phyloP scores from a whole-genome alignment of 2,113 vertebrate species.

The Petaurus breviceps region DNA sequence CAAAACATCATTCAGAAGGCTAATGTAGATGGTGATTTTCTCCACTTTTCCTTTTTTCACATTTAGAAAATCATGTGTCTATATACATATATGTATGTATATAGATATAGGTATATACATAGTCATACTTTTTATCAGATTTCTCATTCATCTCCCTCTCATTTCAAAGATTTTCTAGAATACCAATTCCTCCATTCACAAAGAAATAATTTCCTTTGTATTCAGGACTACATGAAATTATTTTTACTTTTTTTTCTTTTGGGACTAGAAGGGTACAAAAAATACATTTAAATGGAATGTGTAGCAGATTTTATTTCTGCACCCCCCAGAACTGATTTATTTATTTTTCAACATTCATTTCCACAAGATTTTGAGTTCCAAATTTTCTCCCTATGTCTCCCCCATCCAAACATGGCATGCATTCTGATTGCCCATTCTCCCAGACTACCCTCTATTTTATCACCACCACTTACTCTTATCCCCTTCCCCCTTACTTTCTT shows the following conservation, averaged over 20 bases:
- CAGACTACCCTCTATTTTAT: no score
- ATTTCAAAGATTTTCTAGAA: neutral
- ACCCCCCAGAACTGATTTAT: no score
- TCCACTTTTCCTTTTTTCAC: neutral
- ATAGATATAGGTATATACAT: neutral
- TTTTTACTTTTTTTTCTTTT: neutral
- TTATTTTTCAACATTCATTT: no score
- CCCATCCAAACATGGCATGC: no score
- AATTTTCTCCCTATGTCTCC: no score
- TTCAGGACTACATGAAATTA: neutral
- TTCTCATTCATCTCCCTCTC: neutral
- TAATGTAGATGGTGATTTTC: neutral
- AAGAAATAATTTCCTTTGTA: neutral
- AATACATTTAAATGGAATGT: neutral
- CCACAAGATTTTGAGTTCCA: no score
- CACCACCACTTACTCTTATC: no score
- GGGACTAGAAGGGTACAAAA: neutral
- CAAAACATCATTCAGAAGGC: neutral
- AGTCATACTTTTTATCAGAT: neutral
- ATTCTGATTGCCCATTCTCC: no score
- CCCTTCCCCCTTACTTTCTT: no score
- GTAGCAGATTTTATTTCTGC: neutral
- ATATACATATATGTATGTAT: no score
- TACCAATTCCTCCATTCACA: neutral
- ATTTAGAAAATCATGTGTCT: neutral